Conservation (phyloP, 2,888 invertebrate species). For the Timandra comae region DNA sequence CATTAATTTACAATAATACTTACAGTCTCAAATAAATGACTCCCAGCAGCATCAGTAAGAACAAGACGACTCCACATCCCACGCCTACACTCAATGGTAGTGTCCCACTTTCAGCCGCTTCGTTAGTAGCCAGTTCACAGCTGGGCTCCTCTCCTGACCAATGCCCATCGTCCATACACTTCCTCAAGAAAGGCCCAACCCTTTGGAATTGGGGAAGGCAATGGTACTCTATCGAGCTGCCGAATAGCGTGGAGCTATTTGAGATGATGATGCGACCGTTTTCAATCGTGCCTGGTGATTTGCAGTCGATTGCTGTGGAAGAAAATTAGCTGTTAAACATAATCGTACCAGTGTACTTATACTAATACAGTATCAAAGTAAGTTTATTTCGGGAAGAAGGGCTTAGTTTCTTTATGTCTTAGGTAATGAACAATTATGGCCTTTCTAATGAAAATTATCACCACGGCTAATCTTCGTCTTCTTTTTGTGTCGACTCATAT, state of each 20-base stretch:
- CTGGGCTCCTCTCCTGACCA: constrained; percentile 93
- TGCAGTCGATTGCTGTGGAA: constrained; percentile 87
- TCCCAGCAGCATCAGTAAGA: constrained; percentile 85
- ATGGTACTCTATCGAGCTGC: constrained; percentile 92
- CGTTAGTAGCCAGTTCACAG: constrained; percentile 84
- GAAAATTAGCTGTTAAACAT: too few relatives aligned
- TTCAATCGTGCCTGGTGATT: constrained; percentile 85
- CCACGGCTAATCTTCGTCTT: too few relatives aligned
- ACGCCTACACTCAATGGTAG: constrained; percentile 89
- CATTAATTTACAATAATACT: constrained; percentile 49
- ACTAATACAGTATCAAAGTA: too few relatives aligned
- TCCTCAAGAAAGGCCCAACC: constrained; percentile 87
- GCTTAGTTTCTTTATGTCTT: too few relatives aligned
- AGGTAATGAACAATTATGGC: too few relatives aligned
- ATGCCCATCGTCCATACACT: constrained; percentile 87
- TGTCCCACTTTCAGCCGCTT: constrained; percentile 83
- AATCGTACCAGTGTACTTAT: too few relatives aligned
- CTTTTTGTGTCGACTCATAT: too few relatives aligned
- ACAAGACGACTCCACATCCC: constrained; percentile 87
- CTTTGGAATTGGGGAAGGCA: constrained; percentile 90
- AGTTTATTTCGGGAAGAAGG: too few relatives aligned
- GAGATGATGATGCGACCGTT: constrained; percentile 91
- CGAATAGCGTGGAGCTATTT: constrained; percentile 89
- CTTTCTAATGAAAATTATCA: too few relatives aligned
- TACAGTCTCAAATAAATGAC: constrained; percentile 89